These are phyloP conservation scores for Eugnorisma glareosa DNA, from an alignment of 2,888 invertebrate genomes.

Conservation along the genomic window DNA sequence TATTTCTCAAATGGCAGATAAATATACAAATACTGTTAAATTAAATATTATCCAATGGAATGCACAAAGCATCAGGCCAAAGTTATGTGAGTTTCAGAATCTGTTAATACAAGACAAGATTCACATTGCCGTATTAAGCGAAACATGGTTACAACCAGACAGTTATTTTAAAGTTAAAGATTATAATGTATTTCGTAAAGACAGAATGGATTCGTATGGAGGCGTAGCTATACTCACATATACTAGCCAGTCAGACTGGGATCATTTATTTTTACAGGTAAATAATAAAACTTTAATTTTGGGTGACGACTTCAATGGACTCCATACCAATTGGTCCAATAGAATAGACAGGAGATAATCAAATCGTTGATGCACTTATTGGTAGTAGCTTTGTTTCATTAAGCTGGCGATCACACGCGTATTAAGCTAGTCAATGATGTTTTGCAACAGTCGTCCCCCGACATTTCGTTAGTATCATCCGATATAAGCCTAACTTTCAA, in stretches of 20 bases:
- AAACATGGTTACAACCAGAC: conserved; percentile 12
- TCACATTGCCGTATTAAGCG: too few species aligned
- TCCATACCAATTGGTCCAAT: not conserved
- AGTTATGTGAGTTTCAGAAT: conserved; percentile 2
- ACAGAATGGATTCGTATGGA: not conserved
- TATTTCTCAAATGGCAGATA: conserved; percentile 2
- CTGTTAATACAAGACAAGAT: conserved; percentile 6
- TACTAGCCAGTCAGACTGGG: conserved; percentile 6
- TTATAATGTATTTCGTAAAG: conserved; percentile 3
- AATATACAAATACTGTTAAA: not conserved
- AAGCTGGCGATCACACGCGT: too few species aligned
- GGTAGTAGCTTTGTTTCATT: too few species aligned
- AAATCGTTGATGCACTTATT: too few species aligned
- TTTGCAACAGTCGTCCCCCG: too few species aligned
- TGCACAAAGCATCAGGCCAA: not conserved
- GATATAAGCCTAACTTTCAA: too few species aligned
- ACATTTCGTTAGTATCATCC: too few species aligned
- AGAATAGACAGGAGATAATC: not conserved
- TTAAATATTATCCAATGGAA: conserved; percentile 9
- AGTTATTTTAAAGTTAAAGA: conserved; percentile 1
- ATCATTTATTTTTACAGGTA: not conserved
- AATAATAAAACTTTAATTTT: not conserved
- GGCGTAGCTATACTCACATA: not conserved
- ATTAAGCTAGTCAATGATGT: too few species aligned
- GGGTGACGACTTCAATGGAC: not conserved